Percentiles rank a stretch among this genome's conserved stretches.
phyloP scores from a whole-genome alignment of 2,113 vertebrate species.

The Ailuropoda melanoleuca region DNA sequence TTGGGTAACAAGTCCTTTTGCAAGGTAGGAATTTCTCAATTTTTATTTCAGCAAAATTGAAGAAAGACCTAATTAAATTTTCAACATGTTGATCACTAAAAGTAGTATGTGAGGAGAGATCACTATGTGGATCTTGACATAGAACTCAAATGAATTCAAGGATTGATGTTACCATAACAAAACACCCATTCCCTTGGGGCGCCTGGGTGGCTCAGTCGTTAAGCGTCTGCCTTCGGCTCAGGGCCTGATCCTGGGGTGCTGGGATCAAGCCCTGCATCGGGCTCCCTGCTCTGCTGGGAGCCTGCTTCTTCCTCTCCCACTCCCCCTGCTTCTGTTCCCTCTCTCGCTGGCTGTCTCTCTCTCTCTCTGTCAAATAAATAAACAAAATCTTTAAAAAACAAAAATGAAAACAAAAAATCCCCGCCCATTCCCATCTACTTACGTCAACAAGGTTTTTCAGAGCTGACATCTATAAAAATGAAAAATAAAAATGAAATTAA shows the following conservation, averaged over 20 bases:
- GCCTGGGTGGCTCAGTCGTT: too few species aligned
- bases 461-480: background rate
- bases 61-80: background rate
- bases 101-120: background rate
- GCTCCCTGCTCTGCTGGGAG: too few species aligned
- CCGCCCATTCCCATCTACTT: background rate
- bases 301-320: too few species aligned
- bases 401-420: too few species aligned
- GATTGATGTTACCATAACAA: background rate
- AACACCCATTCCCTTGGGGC: background rate
- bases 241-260: too few species aligned
- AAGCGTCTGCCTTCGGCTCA: too few species aligned
- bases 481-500: background rate
- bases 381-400: too few species aligned
- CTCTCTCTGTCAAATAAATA: too few species aligned
- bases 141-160: background rate
- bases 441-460: background rate
- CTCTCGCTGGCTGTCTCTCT: too few species aligned
- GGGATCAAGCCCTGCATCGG: too few species aligned
- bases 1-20: background rate
- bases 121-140: background rate
- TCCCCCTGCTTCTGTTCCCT: too few species aligned
- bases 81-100: background rate
- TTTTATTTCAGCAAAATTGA: conserved; percentile 20
- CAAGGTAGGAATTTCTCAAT: background rate